phyloP scores from a whole-genome alignment of 2,888 invertebrate genomes.

The Elaeidobius kamerunicus region DNA sequence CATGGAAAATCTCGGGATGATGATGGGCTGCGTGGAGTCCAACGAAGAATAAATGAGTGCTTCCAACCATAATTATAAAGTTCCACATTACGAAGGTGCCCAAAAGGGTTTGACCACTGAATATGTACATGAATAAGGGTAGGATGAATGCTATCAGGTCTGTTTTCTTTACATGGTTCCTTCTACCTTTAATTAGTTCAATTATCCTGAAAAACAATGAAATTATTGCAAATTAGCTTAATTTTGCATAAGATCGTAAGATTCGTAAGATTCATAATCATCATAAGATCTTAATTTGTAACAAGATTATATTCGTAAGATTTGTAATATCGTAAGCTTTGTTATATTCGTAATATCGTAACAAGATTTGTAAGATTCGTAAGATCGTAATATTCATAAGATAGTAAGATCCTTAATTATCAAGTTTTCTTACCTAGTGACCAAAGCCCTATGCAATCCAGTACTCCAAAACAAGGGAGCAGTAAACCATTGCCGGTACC shows the following conservation, averaged over 20 bases:
- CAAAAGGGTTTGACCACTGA: constrained; percentile 42
- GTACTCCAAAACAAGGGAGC: constrained; percentile 46
- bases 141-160: constrained; percentile 50
- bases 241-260: no score
- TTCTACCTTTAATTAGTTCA: constrained; percentile 30
- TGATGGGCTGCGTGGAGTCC: constrained; percentile 76
- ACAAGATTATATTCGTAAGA: no score
- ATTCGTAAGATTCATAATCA: no score
- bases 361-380: no score
- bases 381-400: no score
- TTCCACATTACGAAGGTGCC: constrained; percentile 56
- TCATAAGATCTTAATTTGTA: no score
- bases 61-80: constrained; percentile 57
- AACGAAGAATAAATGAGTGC: constrained; percentile 60
- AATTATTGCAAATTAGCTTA: no score
- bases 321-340: no score
- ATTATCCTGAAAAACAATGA: constrained; percentile 31
- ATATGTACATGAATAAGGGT: constrained; percentile 49
- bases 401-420: no score
- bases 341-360: no score
- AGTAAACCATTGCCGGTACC: constrained; percentile 41
- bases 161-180: constrained; percentile 31
- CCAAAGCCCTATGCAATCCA: constrained; percentile 45
- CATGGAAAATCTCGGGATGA: constrained; percentile 76
- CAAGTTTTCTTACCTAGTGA: constrained; percentile 48